Evolutionary conservation across 2,113 vertebrate genomes (phyloP).

Genomic region (Picathartes gymnocephalus): DNA sequence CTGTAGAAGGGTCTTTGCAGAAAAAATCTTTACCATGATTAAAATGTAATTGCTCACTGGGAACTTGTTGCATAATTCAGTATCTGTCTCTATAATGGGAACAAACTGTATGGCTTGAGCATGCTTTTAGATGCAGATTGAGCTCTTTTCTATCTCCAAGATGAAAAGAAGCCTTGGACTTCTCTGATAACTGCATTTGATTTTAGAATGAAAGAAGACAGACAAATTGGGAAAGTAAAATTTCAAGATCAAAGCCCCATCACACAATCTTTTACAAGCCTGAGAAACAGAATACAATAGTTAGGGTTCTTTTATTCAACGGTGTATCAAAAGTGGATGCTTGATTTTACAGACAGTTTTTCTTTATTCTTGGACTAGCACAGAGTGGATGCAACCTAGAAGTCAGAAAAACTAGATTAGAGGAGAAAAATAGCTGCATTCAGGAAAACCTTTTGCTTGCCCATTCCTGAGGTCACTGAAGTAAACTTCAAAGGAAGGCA

Average conservation of each 20-base stretch:
- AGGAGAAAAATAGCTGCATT: not conserved
- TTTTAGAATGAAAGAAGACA: conserved; percentile 45
- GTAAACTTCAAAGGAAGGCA: conserved; percentile 26
- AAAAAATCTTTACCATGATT: conserved; percentile 49
- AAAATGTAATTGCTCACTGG: conserved; percentile 46
- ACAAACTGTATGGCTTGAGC: conserved; percentile 24
- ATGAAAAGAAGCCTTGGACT: conserved; percentile 50
- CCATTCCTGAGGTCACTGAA: not conserved
- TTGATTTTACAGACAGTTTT: conserved; percentile 39
- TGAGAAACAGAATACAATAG: conserved; percentile 30
- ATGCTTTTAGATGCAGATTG: conserved; percentile 58
- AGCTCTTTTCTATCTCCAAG: conserved; percentile 16
- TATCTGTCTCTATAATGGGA: conserved; percentile 37
- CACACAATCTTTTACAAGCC: conserved; percentile 21
- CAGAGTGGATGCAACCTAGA: not conserved
- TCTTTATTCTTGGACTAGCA: conserved; percentile 1
- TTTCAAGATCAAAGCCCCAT: conserved; percentile 53
- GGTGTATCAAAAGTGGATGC: conserved; percentile 18
- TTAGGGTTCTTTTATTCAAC: conserved; percentile 32
- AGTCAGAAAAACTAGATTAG: not conserved
- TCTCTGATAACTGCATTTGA: conserved; percentile 33
- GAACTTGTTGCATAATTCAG: conserved; percentile 39
- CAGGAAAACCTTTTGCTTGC: not conserved
- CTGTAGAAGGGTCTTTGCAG: not conserved
- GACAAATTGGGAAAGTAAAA: conserved; percentile 31